Percentiles rank a stretch among this genome's conserved stretches.
Conservation (phyloP, 2,113 vertebrate genomes). For the Amazona vittata region DNA sequence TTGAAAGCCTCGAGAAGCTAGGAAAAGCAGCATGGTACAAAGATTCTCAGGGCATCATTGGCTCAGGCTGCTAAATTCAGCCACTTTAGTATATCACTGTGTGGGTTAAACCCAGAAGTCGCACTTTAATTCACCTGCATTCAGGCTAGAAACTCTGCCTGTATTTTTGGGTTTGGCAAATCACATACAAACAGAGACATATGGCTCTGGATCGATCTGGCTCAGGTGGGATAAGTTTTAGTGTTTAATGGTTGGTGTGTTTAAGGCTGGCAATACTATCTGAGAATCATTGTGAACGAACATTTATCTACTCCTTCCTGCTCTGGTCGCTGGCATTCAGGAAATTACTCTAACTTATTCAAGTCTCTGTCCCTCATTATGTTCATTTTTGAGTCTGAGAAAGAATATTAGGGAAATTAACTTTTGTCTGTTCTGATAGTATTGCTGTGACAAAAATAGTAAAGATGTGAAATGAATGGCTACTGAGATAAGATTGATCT, state of each 20-base stretch:
- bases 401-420: conserved; percentile 37
- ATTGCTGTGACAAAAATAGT: conserved; percentile 15
- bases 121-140: not conserved
- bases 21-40: not conserved
- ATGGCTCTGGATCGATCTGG: not conserved
- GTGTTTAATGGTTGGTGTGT: not conserved
- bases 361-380: not conserved
- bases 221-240: not conserved
- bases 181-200: not conserved
- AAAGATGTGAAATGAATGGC: conserved; percentile 31
- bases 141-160: not conserved
- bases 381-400: not conserved
- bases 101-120: not conserved
- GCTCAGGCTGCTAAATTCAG: not conserved
- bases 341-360: conserved; percentile 39
- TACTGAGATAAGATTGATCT: conserved; percentile 28
- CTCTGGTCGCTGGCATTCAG: not conserved
- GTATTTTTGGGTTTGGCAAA: not conserved
- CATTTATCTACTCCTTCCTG: not conserved
- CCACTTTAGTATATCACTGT: not conserved
- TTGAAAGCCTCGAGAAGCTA: not conserved
- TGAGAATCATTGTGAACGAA: not conserved
- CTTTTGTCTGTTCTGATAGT: conserved; percentile 3
- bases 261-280: not conserved
- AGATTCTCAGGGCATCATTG: not conserved